Evolutionary conservation across 30 jellyfish, hydroid and myxozoan genomes (phyloP), one percentile per base, ranked within the genome.

Genomic region (Clytia hemisphaerica): DNA sequence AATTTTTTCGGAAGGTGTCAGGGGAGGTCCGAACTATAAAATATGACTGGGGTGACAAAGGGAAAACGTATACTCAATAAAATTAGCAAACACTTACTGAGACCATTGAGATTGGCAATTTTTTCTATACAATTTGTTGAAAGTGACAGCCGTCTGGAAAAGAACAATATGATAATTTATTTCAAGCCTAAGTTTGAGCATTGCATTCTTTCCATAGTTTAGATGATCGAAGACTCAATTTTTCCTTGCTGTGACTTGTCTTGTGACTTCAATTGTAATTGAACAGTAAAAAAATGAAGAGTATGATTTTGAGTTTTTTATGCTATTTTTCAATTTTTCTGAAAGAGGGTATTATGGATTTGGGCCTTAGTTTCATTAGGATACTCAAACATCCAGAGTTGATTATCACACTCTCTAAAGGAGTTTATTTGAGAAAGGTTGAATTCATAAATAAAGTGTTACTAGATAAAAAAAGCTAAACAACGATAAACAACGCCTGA

Each of bases 111-210:
- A 67, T 88, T 79, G 18, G 97, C 97, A n/a, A 88, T 80, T 51
- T 88, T 88, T 53, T 88, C 97, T 34, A 88, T 88, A 71, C 85
- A 78, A 69, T 86, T 86, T 33, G 96, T 78, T 66, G 96, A 86
- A 1, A 86, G 92, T 36, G 96, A 86, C 5, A 86, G 81, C 58
- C 67, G 67, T 59, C 96, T 86, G 31, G 47, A 73, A 73, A 32
- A 14, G 48, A 59, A n/a, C n/a, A n/a, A n/a, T n/a, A n/a, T n/a
- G n/a, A n/a, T n/a, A n/a, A n/a, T n/a, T n/a, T n/a, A n/a, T n/a
- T n/a, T n/a, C n/a, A n/a, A n/a, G n/a, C n/a, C n/a, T n/a, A n/a
- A n/a, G n/a, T n/a, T n/a, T n/a, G n/a, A n/a, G n/a, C n/a, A n/a
- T n/a, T n/a, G n/a, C n/a, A n/a, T n/a, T n/a, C n/a, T n/a, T n/a